Percentiles rank a stretch among this genome's conserved stretches.
These are phyloP conservation scores for Microctenopoma stevenorrisi DNA, from an alignment of 2,797 vertebrate species.

Conservation along the genomic window DNA sequence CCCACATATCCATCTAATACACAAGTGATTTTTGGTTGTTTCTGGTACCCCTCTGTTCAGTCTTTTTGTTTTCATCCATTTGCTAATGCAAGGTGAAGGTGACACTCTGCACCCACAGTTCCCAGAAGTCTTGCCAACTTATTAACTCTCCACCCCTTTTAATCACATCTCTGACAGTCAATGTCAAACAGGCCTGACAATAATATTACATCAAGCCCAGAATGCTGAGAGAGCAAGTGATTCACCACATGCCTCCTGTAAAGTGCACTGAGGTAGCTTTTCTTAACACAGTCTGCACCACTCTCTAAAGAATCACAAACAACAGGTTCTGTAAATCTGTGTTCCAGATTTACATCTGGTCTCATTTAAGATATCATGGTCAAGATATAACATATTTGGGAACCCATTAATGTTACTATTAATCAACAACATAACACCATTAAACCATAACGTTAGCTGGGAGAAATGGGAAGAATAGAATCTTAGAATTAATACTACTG, in stretches of 20 bases:
- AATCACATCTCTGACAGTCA: conserved; percentile 22
- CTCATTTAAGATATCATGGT: too few relatives aligned
- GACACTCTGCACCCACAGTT: neutral
- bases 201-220: conserved; percentile 8
- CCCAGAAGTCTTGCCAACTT: conserved; percentile 3
- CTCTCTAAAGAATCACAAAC: too few relatives aligned
- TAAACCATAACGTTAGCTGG: too few relatives aligned
- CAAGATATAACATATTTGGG: too few relatives aligned
- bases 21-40: neutral
- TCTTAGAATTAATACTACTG: too few relatives aligned
- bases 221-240: neutral
- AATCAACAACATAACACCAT: too few relatives aligned
- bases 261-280: conserved; percentile 10
- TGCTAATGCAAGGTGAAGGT: conserved; percentile 26
- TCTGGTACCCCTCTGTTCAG: neutral
- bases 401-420: too few relatives aligned
- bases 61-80: conserved; percentile 2
- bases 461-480: too few relatives aligned
- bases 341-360: too few relatives aligned
- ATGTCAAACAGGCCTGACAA: conserved; percentile 30
- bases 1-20: neutral
- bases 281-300: neutral
- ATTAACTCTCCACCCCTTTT: conserved; percentile 21
- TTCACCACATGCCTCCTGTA: neutral
- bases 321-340: too few relatives aligned